Evolutionary conservation across 1,140 invertebrate species (phyloP).

Genomic region (Rhopalosiphum padi): DNA sequence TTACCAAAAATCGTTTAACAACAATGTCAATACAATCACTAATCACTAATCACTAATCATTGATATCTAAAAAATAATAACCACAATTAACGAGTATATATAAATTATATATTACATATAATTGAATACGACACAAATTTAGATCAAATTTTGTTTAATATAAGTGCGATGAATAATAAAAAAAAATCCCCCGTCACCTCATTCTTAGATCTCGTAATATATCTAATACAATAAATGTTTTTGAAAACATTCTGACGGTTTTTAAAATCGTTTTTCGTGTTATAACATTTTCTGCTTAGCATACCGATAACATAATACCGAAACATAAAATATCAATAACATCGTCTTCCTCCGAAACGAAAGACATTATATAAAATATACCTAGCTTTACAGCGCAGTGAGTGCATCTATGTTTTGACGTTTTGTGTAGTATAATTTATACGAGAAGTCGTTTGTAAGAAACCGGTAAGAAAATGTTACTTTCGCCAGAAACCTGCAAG

Average conservation of each 20-base stretch:
- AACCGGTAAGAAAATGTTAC: slow-evolving; percentile 29
- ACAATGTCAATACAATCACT: background rate
- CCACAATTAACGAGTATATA: background rate
- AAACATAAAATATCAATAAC: background rate
- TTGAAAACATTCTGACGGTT: background rate
- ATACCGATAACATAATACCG: background rate
- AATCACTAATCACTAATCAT: background rate
- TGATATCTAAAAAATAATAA: background rate
- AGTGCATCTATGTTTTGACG: background rate
- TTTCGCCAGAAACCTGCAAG: background rate
- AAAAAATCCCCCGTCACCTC: background rate
- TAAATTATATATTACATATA: background rate
- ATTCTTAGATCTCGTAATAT: background rate
- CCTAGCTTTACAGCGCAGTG: background rate
- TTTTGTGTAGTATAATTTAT: background rate
- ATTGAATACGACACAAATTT: background rate
- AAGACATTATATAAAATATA: slow-evolving; percentile 14
- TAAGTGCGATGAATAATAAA: background rate
- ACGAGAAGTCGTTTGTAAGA: background rate
- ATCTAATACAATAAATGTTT: background rate
- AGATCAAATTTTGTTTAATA: background rate
- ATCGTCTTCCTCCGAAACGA: background rate
- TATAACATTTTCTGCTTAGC: background rate
- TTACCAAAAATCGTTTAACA: background rate
- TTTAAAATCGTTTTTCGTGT: background rate